Conservation (phyloP, 2,888 invertebrate species). For the Neocrepidodera transversa region DNA sequence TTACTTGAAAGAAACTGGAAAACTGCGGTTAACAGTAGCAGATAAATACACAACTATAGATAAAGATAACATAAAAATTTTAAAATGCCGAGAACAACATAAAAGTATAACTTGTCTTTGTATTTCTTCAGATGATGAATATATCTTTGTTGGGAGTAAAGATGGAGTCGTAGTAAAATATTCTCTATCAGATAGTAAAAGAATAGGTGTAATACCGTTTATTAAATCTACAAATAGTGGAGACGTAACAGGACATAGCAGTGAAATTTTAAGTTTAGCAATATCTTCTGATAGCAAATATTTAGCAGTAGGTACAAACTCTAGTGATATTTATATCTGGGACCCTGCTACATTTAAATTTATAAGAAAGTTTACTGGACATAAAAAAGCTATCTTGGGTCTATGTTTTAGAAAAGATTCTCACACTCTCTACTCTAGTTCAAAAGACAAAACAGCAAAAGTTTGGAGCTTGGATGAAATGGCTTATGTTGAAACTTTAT, state of each 20-base stretch:
- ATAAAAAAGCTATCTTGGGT: slow-evolving; percentile 76
- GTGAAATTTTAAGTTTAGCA: slow-evolving; percentile 70
- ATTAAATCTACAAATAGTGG: slow-evolving; percentile 47
- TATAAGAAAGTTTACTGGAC: slow-evolving; percentile 81
- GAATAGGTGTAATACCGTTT: slow-evolving; percentile 66
- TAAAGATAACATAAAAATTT: slow-evolving; percentile 56
- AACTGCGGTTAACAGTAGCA: slow-evolving; percentile 78
- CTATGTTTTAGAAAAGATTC: slow-evolving; percentile 85
- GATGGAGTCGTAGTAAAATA: slow-evolving; percentile 89
- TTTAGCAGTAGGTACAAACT: slow-evolving; percentile 76
- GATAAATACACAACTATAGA: slow-evolving; percentile 64
- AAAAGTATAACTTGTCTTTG: slow-evolving; percentile 82
- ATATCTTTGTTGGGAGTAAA: slow-evolving; percentile 85
- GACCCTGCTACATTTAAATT: slow-evolving; percentile 78
- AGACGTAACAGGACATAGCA: slow-evolving; percentile 51
- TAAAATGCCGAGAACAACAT: slow-evolving; percentile 81
- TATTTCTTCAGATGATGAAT: slow-evolving; percentile 74
- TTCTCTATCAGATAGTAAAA: slow-evolving; percentile 69
- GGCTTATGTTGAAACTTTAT: slow-evolving; percentile 93
- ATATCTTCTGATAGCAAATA: slow-evolving; percentile 82
- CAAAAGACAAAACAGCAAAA: slow-evolving; percentile 83
- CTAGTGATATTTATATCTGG: slow-evolving; percentile 79
- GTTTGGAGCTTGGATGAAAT: slow-evolving; percentile 97
- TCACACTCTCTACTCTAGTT: slow-evolving; percentile 83
- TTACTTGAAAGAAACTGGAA: slow-evolving; percentile 85